phyloP scores from a whole-genome alignment of 2,888 invertebrate genomes.

The Drosophila percnosoma region DNA sequence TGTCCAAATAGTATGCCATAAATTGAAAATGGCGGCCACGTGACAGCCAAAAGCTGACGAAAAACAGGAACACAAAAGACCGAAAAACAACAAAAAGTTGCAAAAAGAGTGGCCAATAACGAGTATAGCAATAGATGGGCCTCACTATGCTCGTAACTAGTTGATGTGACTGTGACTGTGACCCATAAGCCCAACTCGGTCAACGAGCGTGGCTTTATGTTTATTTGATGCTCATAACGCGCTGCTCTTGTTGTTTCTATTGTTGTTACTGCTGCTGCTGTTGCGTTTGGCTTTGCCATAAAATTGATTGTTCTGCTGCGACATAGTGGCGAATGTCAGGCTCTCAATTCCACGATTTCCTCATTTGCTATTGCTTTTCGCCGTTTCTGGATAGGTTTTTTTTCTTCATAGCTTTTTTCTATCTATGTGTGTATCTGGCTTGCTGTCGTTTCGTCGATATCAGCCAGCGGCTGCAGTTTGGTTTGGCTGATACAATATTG shows the following conservation, averaged over 20 bases:
- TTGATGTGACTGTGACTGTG: slow-evolving; percentile 58
- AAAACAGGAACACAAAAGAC: slow-evolving; percentile 14
- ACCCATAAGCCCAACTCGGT: slow-evolving; percentile 67
- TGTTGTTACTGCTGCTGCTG: slow-evolving; percentile 4
- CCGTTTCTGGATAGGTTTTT: neutral
- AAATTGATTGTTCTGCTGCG: slow-evolving; percentile 65
- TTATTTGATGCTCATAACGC: slow-evolving; percentile 70
- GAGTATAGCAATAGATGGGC: slow-evolving; percentile 38
- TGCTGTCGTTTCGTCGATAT: slow-evolving; percentile 1
- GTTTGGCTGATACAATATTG: slow-evolving; percentile 28
- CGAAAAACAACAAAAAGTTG: neutral
- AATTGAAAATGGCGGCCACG: slow-evolving; percentile 66
- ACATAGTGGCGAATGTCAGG: slow-evolving; percentile 26
- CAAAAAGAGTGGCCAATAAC: slow-evolving; percentile 30
- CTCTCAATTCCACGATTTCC: slow-evolving; percentile 37
- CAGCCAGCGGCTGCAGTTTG: slow-evolving; percentile 45
- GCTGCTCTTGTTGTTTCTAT: slow-evolving; percentile 10
- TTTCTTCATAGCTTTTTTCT: neutral
- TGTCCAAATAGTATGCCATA: slow-evolving; percentile 60
- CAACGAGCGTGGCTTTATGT: slow-evolving; percentile 63
- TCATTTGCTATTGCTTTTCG: slow-evolving; percentile 44
- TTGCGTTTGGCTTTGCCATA: slow-evolving; percentile 50
- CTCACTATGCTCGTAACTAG: slow-evolving; percentile 53
- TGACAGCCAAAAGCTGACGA: slow-evolving; percentile 39
- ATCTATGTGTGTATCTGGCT: neutral